Conservation (phyloP, 2,888 invertebrate species). For the Criorhina ranunculi region DNA sequence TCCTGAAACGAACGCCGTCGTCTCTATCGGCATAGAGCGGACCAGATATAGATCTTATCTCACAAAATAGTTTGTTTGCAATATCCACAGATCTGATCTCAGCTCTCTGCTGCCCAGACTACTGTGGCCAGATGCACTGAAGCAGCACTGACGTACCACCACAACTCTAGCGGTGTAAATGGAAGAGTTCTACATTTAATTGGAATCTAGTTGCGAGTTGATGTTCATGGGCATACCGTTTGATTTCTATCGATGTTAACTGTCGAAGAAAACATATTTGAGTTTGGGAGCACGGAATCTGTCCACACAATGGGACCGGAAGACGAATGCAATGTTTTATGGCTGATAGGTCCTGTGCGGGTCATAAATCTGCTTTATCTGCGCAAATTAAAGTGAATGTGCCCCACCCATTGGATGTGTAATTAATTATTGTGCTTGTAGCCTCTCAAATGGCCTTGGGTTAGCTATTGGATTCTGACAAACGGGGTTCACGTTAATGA, state of each 20-base stretch:
- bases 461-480: background rate
- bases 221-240: conserved; percentile 71
- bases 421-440: background rate
- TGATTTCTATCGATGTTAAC: conserved; percentile 66
- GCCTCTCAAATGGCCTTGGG: background rate
- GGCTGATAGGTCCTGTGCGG: background rate
- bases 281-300: conserved; percentile 1
- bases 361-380: conserved; percentile 21
- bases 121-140: conserved; percentile 29
- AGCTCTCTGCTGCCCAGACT: conserved; percentile 16
- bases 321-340: conserved; percentile 1
- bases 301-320: background rate
- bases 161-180: conserved; percentile 15
- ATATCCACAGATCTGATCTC: conserved; percentile 35
- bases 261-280: conserved; percentile 55
- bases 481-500: too few relatives aligned
- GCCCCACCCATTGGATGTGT: background rate
- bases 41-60: conserved; percentile 65
- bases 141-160: conserved; percentile 5
- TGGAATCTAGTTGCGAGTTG: conserved; percentile 54
- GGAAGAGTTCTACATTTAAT: conserved; percentile 61
- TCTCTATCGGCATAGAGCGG: conserved; percentile 10
- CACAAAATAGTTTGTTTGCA: conserved; percentile 50
- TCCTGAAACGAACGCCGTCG: background rate
- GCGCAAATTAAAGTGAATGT: background rate